phyloP scores from a whole-genome alignment of 2,888 invertebrate genomes.

The Amphipyra berbera region DNA sequence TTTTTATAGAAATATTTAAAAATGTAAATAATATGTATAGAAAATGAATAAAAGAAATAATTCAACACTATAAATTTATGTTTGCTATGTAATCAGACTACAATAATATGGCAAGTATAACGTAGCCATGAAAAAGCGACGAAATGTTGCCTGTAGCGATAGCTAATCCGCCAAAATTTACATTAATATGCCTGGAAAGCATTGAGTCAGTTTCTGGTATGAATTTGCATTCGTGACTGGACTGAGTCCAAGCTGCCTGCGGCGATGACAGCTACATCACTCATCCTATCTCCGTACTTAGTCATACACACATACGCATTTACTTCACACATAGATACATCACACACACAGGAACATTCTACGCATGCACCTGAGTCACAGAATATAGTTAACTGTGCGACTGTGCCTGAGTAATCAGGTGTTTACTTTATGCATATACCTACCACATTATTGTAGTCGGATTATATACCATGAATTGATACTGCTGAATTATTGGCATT shows the following conservation, averaged over 20 bases:
- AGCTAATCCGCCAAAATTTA: conserved; percentile 68
- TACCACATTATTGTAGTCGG: conserved; percentile 37
- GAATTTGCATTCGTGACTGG: conserved; percentile 81
- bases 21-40: no score
- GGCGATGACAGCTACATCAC: conserved; percentile 79
- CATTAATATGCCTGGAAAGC: conserved; percentile 75
- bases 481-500: conserved; percentile 42
- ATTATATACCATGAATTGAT: conserved; percentile 51
- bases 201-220: conserved; percentile 74
- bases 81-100: no score
- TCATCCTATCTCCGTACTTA: conserved; percentile 59
- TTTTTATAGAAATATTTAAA: no score
- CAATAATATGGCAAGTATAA: no score
- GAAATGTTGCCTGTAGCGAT: conserved; percentile 49
- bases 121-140: conserved; percentile 23
- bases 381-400: conserved; percentile 33
- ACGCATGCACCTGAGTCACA: conserved; percentile 35
- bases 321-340: neutral
- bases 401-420: conserved; percentile 34
- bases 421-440: conserved; percentile 25
- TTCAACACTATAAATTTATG: no score
- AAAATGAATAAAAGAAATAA: no score
- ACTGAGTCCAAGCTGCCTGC: conserved; percentile 75
- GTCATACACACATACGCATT: conserved; percentile 30
- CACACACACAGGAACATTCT: conserved; percentile 4